Evolutionary conservation across 2,797 vertebrate species (phyloP).

Genomic region (Gobionotothen gibberifrons): DNA sequence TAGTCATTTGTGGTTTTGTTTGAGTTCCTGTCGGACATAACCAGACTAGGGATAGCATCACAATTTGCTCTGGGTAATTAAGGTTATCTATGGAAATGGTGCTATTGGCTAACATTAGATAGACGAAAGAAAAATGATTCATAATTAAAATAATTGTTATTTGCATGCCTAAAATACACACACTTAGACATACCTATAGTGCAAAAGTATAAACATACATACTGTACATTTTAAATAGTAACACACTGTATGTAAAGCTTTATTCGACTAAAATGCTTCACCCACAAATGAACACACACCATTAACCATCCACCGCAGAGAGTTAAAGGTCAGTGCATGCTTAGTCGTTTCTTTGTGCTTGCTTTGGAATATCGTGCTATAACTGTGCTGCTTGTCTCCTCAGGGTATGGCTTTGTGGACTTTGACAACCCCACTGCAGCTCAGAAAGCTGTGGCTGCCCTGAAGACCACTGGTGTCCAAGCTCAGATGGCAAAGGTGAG

Average conservation of each 20-base stretch:
- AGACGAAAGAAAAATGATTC: too few relatives aligned
- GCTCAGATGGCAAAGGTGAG: slow-evolving; percentile 99
- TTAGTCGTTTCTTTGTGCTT: slow-evolving; percentile 10
- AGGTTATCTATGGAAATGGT: too few relatives aligned
- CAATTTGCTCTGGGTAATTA: too few relatives aligned
- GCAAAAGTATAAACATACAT: background rate
- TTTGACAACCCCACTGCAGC: slow-evolving; percentile 97
- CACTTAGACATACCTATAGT: background rate
- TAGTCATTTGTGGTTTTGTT: too few relatives aligned
- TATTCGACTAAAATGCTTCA: background rate
- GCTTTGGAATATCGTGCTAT: slow-evolving; percentile 16
- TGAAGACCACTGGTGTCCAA: slow-evolving; percentile 95
- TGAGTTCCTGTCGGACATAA: too few relatives aligned
- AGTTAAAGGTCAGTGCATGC: background rate
- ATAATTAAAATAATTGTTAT: too few relatives aligned
- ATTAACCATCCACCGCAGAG: background rate
- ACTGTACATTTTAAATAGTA: background rate
- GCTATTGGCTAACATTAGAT: too few relatives aligned
- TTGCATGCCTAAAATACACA: background rate
- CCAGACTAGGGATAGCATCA: too few relatives aligned
- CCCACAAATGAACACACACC: slow-evolving; percentile 1
- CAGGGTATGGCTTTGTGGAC: slow-evolving; percentile 99
- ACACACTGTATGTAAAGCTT: background rate
- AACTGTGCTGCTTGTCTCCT: slow-evolving; percentile 56
- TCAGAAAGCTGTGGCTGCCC: slow-evolving; percentile 96